phyloP scores from a whole-genome alignment of 2,797 vertebrate genomes.

The Halcyon smyrnensis region DNA sequence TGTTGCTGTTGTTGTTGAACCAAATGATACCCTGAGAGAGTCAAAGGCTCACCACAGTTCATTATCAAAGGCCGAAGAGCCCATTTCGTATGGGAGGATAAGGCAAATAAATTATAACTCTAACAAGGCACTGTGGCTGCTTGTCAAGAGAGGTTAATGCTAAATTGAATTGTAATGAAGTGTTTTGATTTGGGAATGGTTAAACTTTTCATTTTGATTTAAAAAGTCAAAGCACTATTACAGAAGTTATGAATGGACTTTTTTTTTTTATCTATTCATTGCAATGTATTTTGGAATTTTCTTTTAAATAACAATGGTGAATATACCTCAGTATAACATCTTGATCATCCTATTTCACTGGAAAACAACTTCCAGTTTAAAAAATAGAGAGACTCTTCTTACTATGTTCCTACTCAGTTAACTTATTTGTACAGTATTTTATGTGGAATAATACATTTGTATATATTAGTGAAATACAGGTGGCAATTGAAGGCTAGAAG shows the following conservation, averaged over 20 bases:
- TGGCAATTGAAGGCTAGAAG: background rate
- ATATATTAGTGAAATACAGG: background rate
- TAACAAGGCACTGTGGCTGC: background rate
- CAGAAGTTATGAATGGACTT: background rate
- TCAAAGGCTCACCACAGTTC: background rate
- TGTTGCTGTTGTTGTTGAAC: background rate
- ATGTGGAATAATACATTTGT: background rate
- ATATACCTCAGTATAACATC: background rate
- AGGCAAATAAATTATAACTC: slow-evolving; percentile 29
- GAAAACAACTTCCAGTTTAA: background rate
- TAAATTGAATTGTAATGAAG: slow-evolving; percentile 28
- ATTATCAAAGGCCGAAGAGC: background rate
- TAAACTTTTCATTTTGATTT: slow-evolving; percentile 38
- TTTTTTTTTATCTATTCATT: background rate
- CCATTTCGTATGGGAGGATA: background rate
- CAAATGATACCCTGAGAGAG: background rate
- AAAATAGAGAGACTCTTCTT: background rate
- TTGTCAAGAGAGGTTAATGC: slow-evolving; percentile 14
- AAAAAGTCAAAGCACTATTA: background rate
- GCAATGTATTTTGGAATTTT: background rate
- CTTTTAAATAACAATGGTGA: background rate
- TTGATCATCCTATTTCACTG: background rate
- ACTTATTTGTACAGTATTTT: background rate
- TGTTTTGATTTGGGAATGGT: slow-evolving; percentile 15
- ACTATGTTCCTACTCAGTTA: background rate